phyloP scores from a whole-genome alignment of 2,113 vertebrate species.

The Ictalurus punctatus region DNA sequence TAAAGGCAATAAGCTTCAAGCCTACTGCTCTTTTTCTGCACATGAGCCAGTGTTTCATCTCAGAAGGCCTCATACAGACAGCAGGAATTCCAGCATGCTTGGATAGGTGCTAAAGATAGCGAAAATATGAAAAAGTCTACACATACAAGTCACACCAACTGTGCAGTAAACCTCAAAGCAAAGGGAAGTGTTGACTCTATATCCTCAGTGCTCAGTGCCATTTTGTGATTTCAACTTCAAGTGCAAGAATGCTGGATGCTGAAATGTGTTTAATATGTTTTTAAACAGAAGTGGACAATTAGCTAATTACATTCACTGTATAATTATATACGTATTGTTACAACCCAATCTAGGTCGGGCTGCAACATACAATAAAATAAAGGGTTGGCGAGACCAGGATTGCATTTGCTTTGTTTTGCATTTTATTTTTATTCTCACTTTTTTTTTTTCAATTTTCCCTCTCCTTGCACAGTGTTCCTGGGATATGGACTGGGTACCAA shows the following conservation, averaged over 20 bases:
- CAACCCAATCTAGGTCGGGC: too few species aligned
- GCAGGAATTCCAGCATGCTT: constrained; percentile 32
- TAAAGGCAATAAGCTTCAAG: neutral
- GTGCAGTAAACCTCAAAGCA: neutral
- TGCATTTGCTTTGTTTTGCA: too few species aligned
- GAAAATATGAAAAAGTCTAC: too few species aligned
- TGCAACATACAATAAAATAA: too few species aligned
- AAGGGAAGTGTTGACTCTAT: neutral
- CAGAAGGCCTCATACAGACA: constrained; percentile 40
- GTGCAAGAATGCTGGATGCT: neutral
- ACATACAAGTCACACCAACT: neutral
- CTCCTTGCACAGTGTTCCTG: neutral
- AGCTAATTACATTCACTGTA: neutral
- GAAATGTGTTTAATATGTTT: neutral
- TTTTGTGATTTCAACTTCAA: constrained; percentile 5
- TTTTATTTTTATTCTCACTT: too few species aligned
- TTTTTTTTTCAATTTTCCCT: too few species aligned
- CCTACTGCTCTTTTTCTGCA: constrained; percentile 28
- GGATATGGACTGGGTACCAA: neutral
- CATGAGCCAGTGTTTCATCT: constrained; percentile 54
- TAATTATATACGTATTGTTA: neutral
- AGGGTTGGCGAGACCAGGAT: too few species aligned
- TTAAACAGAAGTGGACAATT: neutral
- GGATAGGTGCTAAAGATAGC: constrained; percentile 38
- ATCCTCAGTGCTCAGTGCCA: neutral